A percentile compares a stretch with the other conserved stretches of the same genome.
phyloP scores from a whole-genome alignment of 2,888 invertebrate species.

The Drosophila monieri region DNA sequence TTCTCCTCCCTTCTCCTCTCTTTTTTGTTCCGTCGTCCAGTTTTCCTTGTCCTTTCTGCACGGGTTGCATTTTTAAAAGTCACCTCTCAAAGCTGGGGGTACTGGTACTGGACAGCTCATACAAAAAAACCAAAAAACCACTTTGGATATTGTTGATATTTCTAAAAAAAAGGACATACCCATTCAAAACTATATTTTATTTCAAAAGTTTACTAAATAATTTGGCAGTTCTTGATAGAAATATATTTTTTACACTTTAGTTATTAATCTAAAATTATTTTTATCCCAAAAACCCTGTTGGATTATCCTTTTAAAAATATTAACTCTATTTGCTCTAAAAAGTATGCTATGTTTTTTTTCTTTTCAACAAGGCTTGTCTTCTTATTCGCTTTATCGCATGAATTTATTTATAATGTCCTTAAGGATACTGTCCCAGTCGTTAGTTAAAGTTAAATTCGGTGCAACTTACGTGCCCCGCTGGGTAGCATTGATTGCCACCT shows the following conservation, averaged over 20 bases:
- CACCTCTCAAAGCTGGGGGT: constrained; percentile 2
- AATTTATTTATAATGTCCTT: too few species aligned
- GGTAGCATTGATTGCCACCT: constrained; percentile 62
- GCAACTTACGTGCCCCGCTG: constrained; percentile 41
- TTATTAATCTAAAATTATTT: too few species aligned
- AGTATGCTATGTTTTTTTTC: neutral
- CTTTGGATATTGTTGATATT: neutral
- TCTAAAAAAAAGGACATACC: neutral
- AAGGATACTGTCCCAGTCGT: neutral
- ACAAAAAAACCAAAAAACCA: neutral
- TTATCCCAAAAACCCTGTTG: too few species aligned
- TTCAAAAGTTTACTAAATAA: too few species aligned
- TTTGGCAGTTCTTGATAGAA: too few species aligned
- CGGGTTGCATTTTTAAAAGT: constrained; percentile 45
- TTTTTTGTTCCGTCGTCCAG: neutral
- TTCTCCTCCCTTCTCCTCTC: neutral
- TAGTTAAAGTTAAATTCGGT: constrained; percentile 1
- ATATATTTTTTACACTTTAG: too few species aligned
- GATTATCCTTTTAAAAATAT: too few species aligned
- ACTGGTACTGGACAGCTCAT: neutral
- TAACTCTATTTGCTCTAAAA: neutral
- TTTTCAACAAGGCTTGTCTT: neutral
- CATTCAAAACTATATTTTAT: too few species aligned
- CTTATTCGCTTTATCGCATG: too few species aligned
- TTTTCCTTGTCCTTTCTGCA: constrained; percentile 27